These are phyloP conservation scores for Penaeus monodon DNA, from an alignment of 2,888 invertebrate species.

Conservation along the genomic window DNA sequence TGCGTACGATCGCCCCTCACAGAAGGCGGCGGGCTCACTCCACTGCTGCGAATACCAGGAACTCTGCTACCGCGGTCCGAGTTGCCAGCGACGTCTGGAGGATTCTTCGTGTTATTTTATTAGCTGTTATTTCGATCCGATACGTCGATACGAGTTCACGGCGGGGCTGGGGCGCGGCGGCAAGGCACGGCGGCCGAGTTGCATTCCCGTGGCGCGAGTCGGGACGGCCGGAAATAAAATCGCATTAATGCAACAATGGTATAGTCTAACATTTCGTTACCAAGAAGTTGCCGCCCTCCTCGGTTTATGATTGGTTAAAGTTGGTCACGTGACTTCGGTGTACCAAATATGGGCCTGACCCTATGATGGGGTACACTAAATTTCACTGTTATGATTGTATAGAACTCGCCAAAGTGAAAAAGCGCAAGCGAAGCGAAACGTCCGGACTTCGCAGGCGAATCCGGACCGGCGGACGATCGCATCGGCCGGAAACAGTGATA, in stretches of 20 bases:
- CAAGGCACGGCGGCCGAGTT: too few relatives aligned
- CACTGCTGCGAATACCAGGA: slow-evolving; percentile 15
- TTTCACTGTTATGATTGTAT: not conserved
- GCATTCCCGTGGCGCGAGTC: too few relatives aligned
- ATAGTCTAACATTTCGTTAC: slow-evolving; percentile 1
- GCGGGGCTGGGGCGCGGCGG: too few relatives aligned
- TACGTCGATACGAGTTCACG: too few relatives aligned
- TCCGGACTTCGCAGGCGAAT: too few relatives aligned
- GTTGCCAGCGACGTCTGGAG: slow-evolving; percentile 7
- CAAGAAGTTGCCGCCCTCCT: slow-evolving; percentile 18
- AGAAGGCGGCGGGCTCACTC: slow-evolving; percentile 17
- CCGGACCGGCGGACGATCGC: too few relatives aligned
- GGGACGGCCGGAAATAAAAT: not conserved
- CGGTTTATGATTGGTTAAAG: not conserved
- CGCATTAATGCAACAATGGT: not conserved
- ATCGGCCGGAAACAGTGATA: too few relatives aligned
- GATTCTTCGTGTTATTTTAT: too few relatives aligned
- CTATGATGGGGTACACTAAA: not conserved
- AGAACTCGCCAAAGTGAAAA: not conserved
- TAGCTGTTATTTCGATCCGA: too few relatives aligned
- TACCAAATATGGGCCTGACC: slow-evolving; percentile 3
- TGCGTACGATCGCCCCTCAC: slow-evolving; percentile 14
- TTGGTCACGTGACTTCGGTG: slow-evolving; percentile 8
- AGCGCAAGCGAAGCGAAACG: too few relatives aligned
- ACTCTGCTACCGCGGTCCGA: not conserved